These are phyloP conservation scores for Salvelinus namaycush DNA, from an alignment of 2,113 vertebrate genomes.

Conservation along the genomic window DNA sequence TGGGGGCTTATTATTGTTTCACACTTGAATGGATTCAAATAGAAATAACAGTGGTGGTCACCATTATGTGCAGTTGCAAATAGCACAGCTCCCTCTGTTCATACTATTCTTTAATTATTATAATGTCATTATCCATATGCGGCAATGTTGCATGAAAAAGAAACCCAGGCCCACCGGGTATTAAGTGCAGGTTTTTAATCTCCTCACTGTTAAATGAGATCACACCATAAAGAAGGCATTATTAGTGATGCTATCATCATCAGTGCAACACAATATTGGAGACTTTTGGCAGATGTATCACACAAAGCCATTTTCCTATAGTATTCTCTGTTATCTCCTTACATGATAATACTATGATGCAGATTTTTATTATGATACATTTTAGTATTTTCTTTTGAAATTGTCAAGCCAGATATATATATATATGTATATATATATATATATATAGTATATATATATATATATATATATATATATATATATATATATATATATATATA, in stretches of 20 bases:
- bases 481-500: too few relatives aligned
- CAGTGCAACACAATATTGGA: constrained; percentile 41
- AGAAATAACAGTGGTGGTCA: constrained; percentile 75
- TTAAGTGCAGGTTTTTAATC: constrained; percentile 72
- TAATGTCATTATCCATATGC: constrained; percentile 77
- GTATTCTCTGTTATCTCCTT: background rate
- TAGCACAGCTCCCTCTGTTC: constrained; percentile 64
- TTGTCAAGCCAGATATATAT: background rate
- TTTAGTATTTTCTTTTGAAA: background rate
- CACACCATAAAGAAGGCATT: constrained; percentile 63
- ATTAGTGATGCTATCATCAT: constrained; percentile 69
- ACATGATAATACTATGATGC: background rate
- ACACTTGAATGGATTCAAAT: constrained; percentile 78
- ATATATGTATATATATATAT: too few relatives aligned
- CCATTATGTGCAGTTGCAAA: constrained; percentile 66
- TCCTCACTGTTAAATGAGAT: constrained; percentile 68
- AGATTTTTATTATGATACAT: background rate
- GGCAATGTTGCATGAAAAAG: constrained; percentile 69
- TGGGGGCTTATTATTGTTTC: constrained; percentile 76
- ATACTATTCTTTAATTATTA: constrained; percentile 80
- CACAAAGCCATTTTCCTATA: constrained; percentile 4
- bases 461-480: too few relatives aligned
- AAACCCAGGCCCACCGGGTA: constrained; percentile 62
- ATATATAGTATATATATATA: too few relatives aligned
- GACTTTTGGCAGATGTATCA: constrained; percentile 22